These are phyloP conservation scores for Drosophila takahashii DNA, from an alignment of 1,140 invertebrate genomes.

Conservation along the genomic window DNA sequence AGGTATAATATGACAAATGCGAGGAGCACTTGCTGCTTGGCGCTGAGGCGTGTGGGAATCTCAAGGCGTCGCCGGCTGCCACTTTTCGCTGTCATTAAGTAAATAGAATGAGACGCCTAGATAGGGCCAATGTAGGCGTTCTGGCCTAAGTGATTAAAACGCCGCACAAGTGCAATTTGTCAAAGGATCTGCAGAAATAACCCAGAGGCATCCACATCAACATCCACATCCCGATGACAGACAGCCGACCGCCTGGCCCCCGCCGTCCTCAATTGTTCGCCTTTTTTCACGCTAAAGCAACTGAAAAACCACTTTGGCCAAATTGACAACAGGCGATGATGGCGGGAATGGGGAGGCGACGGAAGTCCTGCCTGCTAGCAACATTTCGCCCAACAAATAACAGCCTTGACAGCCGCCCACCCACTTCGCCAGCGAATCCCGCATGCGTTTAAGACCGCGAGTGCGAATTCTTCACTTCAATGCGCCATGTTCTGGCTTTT, in stretches of 20 bases:
- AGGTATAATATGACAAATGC: slow-evolving; percentile 21
- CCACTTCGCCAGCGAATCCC: slow-evolving; percentile 1
- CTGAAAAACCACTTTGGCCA: slow-evolving; percentile 85
- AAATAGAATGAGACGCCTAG: slow-evolving; percentile 78
- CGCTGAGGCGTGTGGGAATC: slow-evolving; percentile 49
- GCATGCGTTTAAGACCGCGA: slow-evolving; percentile 72
- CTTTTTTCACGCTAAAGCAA: slow-evolving; percentile 84
- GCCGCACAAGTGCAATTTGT: slow-evolving; percentile 79
- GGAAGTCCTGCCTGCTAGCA: slow-evolving; percentile 75
- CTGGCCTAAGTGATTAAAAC: slow-evolving; percentile 83
- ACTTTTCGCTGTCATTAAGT: slow-evolving; percentile 84
- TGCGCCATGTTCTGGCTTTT: slow-evolving; percentile 60
- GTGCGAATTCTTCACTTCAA: slow-evolving; percentile 84
- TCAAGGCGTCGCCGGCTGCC: slow-evolving; percentile 59
- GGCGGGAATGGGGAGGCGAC: neutral
- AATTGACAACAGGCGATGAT: slow-evolving; percentile 75
- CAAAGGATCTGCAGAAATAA: slow-evolving; percentile 24
- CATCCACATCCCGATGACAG: neutral
- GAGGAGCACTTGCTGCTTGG: slow-evolving; percentile 48
- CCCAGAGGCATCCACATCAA: too few relatives aligned
- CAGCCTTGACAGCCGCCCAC: slow-evolving; percentile 35
- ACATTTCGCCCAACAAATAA: slow-evolving; percentile 61
- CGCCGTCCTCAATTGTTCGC: slow-evolving; percentile 53
- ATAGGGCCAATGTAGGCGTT: slow-evolving; percentile 77
- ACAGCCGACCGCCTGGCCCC: neutral